phyloP scores from a whole-genome alignment of 2,113 vertebrate genomes.

The Mobula birostris region DNA sequence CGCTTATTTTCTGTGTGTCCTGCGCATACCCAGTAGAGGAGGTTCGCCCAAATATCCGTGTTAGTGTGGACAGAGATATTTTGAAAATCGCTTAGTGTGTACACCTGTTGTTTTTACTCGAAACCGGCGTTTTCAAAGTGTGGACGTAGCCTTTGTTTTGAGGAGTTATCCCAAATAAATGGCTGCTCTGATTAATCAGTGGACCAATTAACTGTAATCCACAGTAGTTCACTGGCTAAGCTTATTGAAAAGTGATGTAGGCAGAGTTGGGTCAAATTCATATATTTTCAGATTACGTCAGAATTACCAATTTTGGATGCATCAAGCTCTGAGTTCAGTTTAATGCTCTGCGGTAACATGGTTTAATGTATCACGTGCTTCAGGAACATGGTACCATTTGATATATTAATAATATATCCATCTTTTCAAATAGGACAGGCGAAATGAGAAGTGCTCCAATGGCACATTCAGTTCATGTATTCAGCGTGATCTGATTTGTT shows the following conservation, averaged over 20 bases:
- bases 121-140: too few species aligned
- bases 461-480: neutral
- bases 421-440: neutral
- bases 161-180: too few species aligned
- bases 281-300: neutral
- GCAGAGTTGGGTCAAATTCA: neutral
- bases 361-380: neutral
- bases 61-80: too few species aligned
- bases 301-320: neutral
- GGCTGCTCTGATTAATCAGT: too few species aligned
- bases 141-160: too few species aligned
- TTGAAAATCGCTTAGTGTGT: too few species aligned
- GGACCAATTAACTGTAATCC: too few species aligned
- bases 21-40: too few species aligned
- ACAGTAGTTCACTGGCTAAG: neutral
- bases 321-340: neutral
- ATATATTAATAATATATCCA: neutral
- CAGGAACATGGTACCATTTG: neutral
- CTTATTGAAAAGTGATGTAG: neutral
- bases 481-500: neutral
- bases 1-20: too few species aligned
- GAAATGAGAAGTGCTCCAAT: conserved; percentile 10
- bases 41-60: too few species aligned
- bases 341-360: neutral
- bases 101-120: too few species aligned